Evolutionary conservation across 2,888 invertebrate genomes (phyloP).

Genomic region (Polydrusus pterygomalis): DNA sequence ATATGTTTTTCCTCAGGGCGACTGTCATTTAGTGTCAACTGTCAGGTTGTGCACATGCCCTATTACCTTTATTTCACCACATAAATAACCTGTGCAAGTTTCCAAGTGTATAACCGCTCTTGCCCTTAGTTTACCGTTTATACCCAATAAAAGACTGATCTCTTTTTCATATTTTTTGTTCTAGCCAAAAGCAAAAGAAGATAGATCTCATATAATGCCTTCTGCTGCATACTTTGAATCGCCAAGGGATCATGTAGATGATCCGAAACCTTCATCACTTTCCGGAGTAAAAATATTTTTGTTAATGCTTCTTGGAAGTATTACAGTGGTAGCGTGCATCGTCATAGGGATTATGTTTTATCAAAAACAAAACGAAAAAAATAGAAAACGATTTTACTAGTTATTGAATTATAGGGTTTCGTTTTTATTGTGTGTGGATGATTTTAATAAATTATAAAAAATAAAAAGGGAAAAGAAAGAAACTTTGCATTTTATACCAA

Average conservation of each 20-base stretch:
- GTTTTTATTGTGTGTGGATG: background rate
- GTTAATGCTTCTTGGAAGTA: conserved; percentile 87
- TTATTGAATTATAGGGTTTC: background rate
- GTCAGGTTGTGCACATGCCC: no score
- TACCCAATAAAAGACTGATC: no score
- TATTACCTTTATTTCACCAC: no score
- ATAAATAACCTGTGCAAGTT: no score
- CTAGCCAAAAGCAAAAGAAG: conserved; percentile 73
- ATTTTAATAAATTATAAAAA: background rate
- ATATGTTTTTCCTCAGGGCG: no score
- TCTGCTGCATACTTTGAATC: conserved; percentile 92
- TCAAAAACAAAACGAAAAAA: conserved; percentile 92
- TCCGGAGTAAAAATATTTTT: conserved; percentile 94
- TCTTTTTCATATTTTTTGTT: conserved; percentile 29
- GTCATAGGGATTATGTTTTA: conserved; percentile 95
- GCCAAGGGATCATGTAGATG: conserved; percentile 93
- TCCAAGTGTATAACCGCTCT: no score
- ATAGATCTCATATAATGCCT: conserved; percentile 89
- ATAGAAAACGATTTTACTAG: conserved; percentile 89
- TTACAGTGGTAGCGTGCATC: conserved; percentile 87
- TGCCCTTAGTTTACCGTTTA: no score
- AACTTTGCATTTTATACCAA: conserved; percentile 16
- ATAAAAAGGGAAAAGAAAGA: background rate
- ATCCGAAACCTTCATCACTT: conserved; percentile 88
- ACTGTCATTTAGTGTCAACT: no score